These are phyloP conservation scores for Poicephalus meyeri DNA, from an alignment of 2,113 vertebrate species.

Conservation along the genomic window DNA sequence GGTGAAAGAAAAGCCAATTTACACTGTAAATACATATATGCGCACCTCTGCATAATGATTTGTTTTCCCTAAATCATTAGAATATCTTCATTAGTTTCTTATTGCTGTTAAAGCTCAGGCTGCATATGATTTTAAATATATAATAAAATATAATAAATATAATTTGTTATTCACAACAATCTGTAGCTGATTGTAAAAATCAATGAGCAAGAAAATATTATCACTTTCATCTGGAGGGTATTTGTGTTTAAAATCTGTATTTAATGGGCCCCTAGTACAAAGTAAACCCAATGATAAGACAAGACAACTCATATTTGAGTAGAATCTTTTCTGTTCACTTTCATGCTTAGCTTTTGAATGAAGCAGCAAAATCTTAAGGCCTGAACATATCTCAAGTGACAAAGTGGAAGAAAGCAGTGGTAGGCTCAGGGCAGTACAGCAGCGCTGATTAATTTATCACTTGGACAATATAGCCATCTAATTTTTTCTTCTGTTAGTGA, in stretches of 20 bases:
- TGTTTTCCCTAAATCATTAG: background rate
- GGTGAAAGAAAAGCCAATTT: constrained; percentile 22
- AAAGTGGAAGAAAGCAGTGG: background rate
- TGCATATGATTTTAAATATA: background rate
- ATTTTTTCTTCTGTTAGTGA: background rate
- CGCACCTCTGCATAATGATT: background rate
- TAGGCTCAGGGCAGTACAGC: background rate
- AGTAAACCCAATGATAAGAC: background rate
- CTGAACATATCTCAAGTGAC: background rate
- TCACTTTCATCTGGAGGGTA: constrained; percentile 72
- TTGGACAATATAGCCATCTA: background rate
- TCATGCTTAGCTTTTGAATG: background rate
- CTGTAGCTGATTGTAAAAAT: background rate
- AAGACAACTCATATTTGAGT: background rate
- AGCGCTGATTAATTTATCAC: background rate
- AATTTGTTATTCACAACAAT: background rate
- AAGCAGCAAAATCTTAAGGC: background rate
- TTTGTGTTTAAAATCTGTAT: background rate
- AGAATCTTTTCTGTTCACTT: background rate
- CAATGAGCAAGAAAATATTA: constrained; percentile 29
- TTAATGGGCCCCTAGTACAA: background rate
- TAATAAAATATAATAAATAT: background rate
- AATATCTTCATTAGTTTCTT: background rate
- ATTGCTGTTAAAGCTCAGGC: background rate
- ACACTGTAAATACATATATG: background rate